Base-by-base conservation (phyloP, 2,888 invertebrate genomes). In the Microctonus aethiopoides region DNA sequence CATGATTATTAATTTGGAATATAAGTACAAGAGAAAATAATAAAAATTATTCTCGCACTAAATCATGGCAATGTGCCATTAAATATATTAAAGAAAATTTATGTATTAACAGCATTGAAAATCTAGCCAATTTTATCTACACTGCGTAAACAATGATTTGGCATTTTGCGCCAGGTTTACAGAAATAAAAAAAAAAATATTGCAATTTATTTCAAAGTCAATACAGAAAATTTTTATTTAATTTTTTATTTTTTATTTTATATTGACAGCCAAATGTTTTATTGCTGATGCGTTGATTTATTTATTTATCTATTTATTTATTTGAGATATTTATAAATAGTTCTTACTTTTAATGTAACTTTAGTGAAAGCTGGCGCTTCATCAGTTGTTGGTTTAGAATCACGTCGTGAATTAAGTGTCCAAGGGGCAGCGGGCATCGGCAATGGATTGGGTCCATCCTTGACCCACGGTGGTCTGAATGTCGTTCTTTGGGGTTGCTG, bases 391-490 rank as follows among this genome's bases (percentile, higher is more conserved):
- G 84, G 66, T 68, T 82, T 86, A 11, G 84, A 84, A n/a, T 86
- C 86, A 51, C 84, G 80, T 67, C 85, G 80, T 20, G 82, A 79
- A 78, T 88, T 90, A 74, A 91, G 88, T 10, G 90, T 89, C 92
- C 92, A 92, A 1, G 92, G 88, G 7, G 91, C 91, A 0, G 90
- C 87, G 6, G 91, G 89, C 83, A 88, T 87, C 10, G 88, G 89
- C 2, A 90, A 85, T 20, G 91, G 91, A 0, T 88, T 86, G 6
- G 91, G 91, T 16, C 89, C 89, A 73, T 90, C 92, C 81, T 92
- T 93, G 63, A 93, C 93, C 92, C 93, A 93, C 6, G 94, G 93
- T 46, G 93, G 93, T 73, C 93, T 88, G 84, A 91, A 92, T 72
- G 91, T 91, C 74, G 92, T 92, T 74, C 93, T 88, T 81, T 90